Percentiles rank a stretch among this genome's conserved stretches.
Evolutionary conservation across 2,113 vertebrate species (phyloP).

Genomic region (Seriola rivoliana): DNA sequence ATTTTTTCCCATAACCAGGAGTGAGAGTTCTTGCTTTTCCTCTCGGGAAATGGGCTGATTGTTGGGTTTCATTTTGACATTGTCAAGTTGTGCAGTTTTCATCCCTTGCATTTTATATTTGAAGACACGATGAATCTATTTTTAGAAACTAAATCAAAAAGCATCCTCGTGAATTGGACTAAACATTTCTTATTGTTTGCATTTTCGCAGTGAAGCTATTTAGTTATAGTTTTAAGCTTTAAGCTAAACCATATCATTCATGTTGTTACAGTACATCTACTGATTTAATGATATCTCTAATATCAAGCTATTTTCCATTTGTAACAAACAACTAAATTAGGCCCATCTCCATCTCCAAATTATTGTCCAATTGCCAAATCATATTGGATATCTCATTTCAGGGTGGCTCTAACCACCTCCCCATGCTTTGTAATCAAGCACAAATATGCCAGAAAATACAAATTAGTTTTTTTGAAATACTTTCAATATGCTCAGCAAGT

Average conservation of each 20-base stretch:
- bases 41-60: neutral
- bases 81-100: neutral
- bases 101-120: neutral
- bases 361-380: constrained; percentile 8
- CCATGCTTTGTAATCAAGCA: neutral
- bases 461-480: constrained; percentile 32
- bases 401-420: neutral
- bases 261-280: constrained; percentile 4
- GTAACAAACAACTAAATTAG: neutral
- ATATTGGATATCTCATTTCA: constrained; percentile 28
- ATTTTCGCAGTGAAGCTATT: neutral
- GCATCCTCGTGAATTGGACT: neutral
- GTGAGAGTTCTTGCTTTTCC: neutral
- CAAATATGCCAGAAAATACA: constrained; percentile 1
- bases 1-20: too few relatives aligned
- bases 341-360: neutral
- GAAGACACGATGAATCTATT: neutral
- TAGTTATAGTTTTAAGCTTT: neutral
- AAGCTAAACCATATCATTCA: neutral
- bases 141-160: neutral
- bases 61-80: neutral
- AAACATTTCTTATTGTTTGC: neutral
- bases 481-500: neutral
- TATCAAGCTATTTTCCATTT: neutral
- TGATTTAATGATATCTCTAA: constrained; percentile 8